Percentiles rank a stretch among this genome's conserved stretches.
Evolutionary conservation across 2,888 invertebrate species (phyloP).

Genomic region (Drosophila aldrichi): DNA sequence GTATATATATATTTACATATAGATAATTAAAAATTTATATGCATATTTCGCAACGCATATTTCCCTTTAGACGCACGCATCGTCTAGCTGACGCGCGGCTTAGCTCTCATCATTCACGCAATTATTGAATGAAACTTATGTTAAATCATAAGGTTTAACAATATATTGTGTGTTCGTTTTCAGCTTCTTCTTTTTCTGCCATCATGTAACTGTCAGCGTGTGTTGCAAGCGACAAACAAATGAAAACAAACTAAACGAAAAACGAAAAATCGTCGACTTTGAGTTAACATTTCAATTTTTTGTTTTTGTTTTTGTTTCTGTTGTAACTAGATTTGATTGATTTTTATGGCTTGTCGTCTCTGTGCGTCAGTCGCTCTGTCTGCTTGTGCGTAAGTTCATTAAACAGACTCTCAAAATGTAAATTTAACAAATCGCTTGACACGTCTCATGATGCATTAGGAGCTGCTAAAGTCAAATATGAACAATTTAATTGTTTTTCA

Average conservation of each 20-base stretch:
- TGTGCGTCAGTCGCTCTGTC: neutral
- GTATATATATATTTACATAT: neutral
- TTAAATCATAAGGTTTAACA: slow-evolving; percentile 69
- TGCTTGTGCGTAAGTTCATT: slow-evolving; percentile 13
- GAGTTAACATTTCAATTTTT: slow-evolving; percentile 70
- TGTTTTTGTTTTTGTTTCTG: slow-evolving; percentile 7
- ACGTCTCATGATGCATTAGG: slow-evolving; percentile 34
- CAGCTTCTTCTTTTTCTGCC: slow-evolving; percentile 17
- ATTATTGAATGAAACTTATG: slow-evolving; percentile 75
- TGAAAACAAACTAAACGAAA: slow-evolving; percentile 38
- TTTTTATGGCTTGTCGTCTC: slow-evolving; percentile 40
- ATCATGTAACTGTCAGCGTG: slow-evolving; percentile 74
- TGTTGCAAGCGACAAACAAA: slow-evolving; percentile 39
- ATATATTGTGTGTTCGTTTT: slow-evolving; percentile 29
- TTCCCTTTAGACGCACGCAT: slow-evolving; percentile 63
- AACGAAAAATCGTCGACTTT: slow-evolving; percentile 40
- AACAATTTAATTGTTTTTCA: neutral
- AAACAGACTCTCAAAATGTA: slow-evolving; percentile 63
- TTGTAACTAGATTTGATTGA: slow-evolving; percentile 64
- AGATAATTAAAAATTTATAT: slow-evolving; percentile 23
- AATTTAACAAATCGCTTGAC: slow-evolving; percentile 67
- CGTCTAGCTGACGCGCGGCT: neutral
- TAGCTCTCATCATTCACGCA: slow-evolving; percentile 60
- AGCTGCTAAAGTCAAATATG: neutral
- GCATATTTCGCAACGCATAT: slow-evolving; percentile 54